phyloP scores from a whole-genome alignment of 2,888 invertebrate genomes.

The Lasioglossum figueresi region DNA sequence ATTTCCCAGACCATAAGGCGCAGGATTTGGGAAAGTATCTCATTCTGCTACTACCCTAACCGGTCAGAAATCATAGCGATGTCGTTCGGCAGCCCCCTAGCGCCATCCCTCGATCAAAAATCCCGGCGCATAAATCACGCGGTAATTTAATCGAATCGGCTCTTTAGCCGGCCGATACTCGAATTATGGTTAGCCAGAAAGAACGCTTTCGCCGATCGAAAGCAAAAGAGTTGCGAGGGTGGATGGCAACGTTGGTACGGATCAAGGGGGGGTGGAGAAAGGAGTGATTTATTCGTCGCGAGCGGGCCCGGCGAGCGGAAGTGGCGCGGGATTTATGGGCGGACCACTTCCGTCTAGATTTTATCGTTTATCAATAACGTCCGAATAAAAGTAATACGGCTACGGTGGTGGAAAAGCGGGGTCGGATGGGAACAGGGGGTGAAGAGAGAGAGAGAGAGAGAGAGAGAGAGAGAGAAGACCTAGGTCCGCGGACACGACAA shows the following conservation, averaged over 20 bases:
- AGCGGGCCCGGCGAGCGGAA: conserved; percentile 79
- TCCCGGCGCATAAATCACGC: conserved; percentile 55
- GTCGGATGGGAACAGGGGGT: background rate
- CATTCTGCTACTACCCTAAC: background rate
- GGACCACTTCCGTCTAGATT: conserved; percentile 76
- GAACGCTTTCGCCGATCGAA: conserved; percentile 55
- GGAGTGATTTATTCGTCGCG: conserved; percentile 79
- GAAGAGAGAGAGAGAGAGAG: background rate
- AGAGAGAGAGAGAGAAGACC: background rate
- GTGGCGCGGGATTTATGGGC: conserved; percentile 77
- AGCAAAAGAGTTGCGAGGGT: background rate
- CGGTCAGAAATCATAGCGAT: background rate
- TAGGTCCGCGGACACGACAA: conserved; percentile 60
- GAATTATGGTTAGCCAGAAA: conserved; percentile 67
- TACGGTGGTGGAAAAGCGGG: conserved; percentile 11
- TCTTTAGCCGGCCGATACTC: conserved; percentile 68
- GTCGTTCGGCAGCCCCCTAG: background rate
- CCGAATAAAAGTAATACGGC: conserved; percentile 70
- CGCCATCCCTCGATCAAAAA: background rate
- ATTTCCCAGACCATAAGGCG: background rate
- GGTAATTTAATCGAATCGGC: conserved; percentile 60
- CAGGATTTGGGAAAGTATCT: background rate
- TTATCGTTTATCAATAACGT: conserved; percentile 81
- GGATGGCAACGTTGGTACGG: background rate
- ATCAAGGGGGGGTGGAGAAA: conserved; percentile 35